Conservation (phyloP, 2,888 invertebrate species). For the Thumatha senex region DNA sequence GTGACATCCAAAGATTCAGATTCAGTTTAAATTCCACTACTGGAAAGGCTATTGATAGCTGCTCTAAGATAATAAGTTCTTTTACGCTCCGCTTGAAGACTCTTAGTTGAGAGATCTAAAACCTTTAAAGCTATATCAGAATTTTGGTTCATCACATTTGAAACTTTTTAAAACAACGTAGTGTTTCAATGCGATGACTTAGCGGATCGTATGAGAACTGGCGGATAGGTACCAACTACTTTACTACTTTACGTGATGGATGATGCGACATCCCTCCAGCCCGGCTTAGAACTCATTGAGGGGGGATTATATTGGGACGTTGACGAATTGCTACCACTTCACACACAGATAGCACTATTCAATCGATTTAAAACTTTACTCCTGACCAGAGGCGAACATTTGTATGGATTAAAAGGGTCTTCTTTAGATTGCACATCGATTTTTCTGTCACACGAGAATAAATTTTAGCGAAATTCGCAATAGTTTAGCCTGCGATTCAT, state of each 20-base stretch:
- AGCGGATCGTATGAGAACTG: conserved; percentile 44
- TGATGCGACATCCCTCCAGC: conserved; percentile 68
- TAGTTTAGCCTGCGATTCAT: too few species aligned
- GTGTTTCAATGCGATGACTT: conserved; percentile 55
- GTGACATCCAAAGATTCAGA: too few species aligned
- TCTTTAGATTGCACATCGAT: conserved; percentile 1
- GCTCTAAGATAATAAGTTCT: too few species aligned
- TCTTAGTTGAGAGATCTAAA: too few species aligned
- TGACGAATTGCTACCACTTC: conserved; percentile 74
- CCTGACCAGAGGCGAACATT: conserved; percentile 45
- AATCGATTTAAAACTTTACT: conserved; percentile 73
- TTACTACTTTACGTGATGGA: conserved; percentile 66
- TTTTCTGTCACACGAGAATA: too few species aligned
- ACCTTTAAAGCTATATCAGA: too few species aligned
- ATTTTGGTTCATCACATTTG: too few species aligned
- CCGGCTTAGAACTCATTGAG: conserved; percentile 76
- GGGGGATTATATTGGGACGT: conserved; percentile 77
- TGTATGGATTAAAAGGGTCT: conserved; percentile 46
- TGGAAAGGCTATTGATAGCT: too few species aligned
- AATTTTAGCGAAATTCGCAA: too few species aligned
- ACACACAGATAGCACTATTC: conserved; percentile 70
- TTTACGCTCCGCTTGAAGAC: too few species aligned
- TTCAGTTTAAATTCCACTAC: too few species aligned
- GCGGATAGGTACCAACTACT: conserved; percentile 38
- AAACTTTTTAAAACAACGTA: conserved; percentile 37